Conservation (phyloP, 1,140 invertebrate genomes). For the Copidosoma floridanum region DNA sequence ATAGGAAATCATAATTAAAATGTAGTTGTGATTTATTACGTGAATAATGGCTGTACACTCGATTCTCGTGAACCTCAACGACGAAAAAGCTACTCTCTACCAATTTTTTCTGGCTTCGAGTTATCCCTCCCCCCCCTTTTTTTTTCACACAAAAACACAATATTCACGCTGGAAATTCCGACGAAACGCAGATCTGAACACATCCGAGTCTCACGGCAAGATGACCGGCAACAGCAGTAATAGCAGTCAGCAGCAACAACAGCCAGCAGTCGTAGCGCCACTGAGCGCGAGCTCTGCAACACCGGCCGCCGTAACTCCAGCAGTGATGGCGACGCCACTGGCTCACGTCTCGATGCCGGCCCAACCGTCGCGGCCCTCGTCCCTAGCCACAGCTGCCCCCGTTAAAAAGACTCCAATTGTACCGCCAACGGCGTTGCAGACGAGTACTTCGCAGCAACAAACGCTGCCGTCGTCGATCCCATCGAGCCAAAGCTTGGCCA, state of each 20-base stretch:
- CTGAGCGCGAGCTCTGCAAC: conserved; percentile 27
- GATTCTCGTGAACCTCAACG: too few relatives aligned
- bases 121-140: too few relatives aligned
- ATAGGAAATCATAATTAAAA: too few relatives aligned
- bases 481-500: background rate
- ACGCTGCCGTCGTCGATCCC: background rate
- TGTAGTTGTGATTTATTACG: too few relatives aligned
- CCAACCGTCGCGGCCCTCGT: conserved; percentile 51
- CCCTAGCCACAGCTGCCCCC: conserved; percentile 52
- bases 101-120: too few relatives aligned
- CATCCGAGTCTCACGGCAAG: too few relatives aligned
- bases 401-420: conserved; percentile 49
- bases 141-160: too few relatives aligned
- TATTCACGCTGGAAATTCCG: too few relatives aligned
- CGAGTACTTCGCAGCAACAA: conserved; percentile 38
- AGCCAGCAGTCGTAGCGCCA: conserved; percentile 15
- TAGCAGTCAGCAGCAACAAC: background rate
- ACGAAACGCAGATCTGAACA: too few relatives aligned
- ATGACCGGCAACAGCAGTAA: conserved; percentile 1
- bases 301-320: conserved; percentile 38
- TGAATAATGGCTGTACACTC: too few relatives aligned
- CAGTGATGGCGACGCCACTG: conserved; percentile 40
- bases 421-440: conserved; percentile 34
- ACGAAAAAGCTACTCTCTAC: too few relatives aligned
- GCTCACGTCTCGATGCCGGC: conserved; percentile 55